These are phyloP conservation scores for Margaritifera margaritifera DNA, from an alignment of 2,888 invertebrate species.

Conservation along the genomic window DNA sequence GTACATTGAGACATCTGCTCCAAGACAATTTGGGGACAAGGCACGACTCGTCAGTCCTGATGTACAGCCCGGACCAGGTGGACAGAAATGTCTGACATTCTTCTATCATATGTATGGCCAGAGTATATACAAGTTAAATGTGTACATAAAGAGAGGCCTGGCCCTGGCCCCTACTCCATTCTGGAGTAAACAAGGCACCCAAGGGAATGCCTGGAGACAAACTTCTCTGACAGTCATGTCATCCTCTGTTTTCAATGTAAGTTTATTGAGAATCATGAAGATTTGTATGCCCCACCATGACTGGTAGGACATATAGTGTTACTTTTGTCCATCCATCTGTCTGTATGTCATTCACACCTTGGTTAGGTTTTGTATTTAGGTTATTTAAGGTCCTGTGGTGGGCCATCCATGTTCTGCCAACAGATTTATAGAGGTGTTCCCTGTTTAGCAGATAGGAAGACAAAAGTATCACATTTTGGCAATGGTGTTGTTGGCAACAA, in stretches of 20 bases:
- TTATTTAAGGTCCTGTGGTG: no score
- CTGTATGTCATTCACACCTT: neutral
- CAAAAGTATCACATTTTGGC: no score
- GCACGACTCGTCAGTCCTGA: conserved; percentile 60
- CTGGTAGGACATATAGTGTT: no score
- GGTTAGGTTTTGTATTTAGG: no score
- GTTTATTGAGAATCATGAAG: conserved; percentile 13
- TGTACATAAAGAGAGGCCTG: conserved; percentile 51
- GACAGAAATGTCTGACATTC: conserved; percentile 57
- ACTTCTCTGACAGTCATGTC: conserved; percentile 40
- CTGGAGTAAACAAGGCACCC: conserved; percentile 58
- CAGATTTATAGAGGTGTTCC: no score
- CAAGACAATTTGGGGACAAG: conserved; percentile 38
- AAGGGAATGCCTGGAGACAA: conserved; percentile 60
- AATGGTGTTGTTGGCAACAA: no score
- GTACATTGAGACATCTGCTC: conserved; percentile 61
- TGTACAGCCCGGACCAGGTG: conserved; percentile 28
- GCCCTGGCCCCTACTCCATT: conserved; percentile 38
- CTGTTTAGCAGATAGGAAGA: no score
- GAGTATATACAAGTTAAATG: conserved; percentile 47
- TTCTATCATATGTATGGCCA: conserved; percentile 65
- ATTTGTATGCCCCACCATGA: neutral
- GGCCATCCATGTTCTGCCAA: no score
- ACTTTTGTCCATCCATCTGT: neutral
- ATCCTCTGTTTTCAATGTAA: conserved; percentile 49